Percentiles rank a stretch among this genome's conserved stretches.
These are phyloP conservation scores for Engystomops pustulosus DNA, from an alignment of 2,113 vertebrate species.

Conservation along the genomic window DNA sequence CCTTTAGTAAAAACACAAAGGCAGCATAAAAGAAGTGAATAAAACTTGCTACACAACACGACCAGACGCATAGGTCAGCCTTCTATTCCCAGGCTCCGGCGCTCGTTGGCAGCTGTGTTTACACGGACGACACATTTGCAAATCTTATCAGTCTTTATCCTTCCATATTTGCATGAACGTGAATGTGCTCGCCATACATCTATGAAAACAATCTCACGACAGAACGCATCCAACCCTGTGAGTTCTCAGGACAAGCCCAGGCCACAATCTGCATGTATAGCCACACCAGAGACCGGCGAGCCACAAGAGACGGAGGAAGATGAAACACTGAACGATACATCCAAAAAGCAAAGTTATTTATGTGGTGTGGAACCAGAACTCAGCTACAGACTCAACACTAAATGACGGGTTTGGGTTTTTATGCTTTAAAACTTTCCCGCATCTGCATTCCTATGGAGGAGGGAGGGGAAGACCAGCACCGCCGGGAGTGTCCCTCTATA, in stretches of 20 bases:
- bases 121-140: conserved; percentile 18
- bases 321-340: background rate
- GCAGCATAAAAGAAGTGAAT: too few species aligned
- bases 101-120: conserved; percentile 22
- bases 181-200: background rate
- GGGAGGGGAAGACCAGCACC: too few species aligned
- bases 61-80: background rate
- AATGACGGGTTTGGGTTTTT: too few species aligned
- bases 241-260: background rate
- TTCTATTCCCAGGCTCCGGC: background rate
- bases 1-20: too few species aligned
- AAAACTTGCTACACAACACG: too few species aligned
- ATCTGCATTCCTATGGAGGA: too few species aligned
- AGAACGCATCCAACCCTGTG: background rate
- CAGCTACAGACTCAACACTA: too few species aligned
- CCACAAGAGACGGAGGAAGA: background rate
- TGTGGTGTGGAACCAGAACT: too few species aligned
- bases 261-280: too few species aligned
- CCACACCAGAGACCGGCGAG: too few species aligned
- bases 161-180: background rate
- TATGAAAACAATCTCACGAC: background rate
- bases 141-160: background rate
- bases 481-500: too few species aligned
- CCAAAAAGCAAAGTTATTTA: background rate
- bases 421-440: too few species aligned